phyloP scores from a whole-genome alignment of 2,113 vertebrate species.

The Cyphomyrus discorhynchus region DNA sequence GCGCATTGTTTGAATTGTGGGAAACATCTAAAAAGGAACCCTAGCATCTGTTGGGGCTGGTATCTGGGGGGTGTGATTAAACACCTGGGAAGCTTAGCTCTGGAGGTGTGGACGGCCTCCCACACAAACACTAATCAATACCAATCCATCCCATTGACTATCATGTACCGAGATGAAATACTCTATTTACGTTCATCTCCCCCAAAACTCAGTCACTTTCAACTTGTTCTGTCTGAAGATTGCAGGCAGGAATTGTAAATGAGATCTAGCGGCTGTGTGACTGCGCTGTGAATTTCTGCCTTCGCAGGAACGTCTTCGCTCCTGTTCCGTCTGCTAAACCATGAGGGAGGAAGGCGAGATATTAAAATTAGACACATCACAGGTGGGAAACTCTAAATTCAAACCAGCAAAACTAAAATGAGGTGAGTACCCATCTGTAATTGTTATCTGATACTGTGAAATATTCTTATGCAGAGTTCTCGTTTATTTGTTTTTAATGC shows the following conservation, averaged over 20 bases:
- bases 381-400: constrained; percentile 12
- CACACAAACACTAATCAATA: not conserved
- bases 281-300: constrained; percentile 11
- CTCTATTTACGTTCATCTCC: not conserved
- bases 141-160: not conserved
- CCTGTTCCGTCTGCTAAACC: constrained; percentile 19
- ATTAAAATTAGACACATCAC: constrained; percentile 23
- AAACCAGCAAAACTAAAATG: not conserved
- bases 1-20: not conserved
- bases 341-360: constrained; percentile 20
- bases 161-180: not conserved
- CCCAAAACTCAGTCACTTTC: not conserved
- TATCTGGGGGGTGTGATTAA: not conserved
- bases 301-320: constrained; percentile 24
- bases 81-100: not conserved
- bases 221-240: not conserved
- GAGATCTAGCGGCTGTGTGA: constrained; percentile 8
- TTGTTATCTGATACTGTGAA: not conserved
- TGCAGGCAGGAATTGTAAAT: constrained; percentile 15
- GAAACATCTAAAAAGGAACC: not conserved
- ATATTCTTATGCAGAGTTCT: not conserved
- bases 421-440: not conserved
- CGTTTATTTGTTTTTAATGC: not conserved
- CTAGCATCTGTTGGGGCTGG: not conserved
- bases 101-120: not conserved